Base-by-base conservation (phyloP, 2,888 invertebrate genomes). In the Idaea dimidiata region DNA sequence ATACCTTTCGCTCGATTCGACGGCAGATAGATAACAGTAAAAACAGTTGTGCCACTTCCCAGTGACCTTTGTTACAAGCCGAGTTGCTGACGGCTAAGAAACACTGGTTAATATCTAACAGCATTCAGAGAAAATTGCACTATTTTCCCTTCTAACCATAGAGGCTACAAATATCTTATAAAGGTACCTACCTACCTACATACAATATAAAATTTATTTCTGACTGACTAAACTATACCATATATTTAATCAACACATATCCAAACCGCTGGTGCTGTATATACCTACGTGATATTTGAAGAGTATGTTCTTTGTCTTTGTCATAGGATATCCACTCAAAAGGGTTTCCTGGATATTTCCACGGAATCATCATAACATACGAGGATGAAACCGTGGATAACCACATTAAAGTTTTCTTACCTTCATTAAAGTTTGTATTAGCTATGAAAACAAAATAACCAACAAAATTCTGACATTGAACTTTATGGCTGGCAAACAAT, bases 1-100 rank as follows among this genome's bases (percentile, higher is more conserved):
- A 86, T 88, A 87, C 91, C 88, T 91, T 91, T 89, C 89, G 89
- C 89, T 91, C 84, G 84, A 86, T 87, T 83, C 84, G 80, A 83
- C 82, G 83, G 78, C 76, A 82, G 85, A 87, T 87, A 85, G 81
- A 82, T 82, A 86, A 81, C 82, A 83, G 83, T 82, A 86, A 87
- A 86, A 88, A 88, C 85, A 74, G 73, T 77, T 85, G 90, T 83
- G 80, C 89, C 74, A 89, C 86, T 89, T 91, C 86, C 83, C 88
- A 88, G 84, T 90, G 88, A 89, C 87, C 88, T 89, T 89, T 88
- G 87, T 88, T 87, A 82, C 78, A 78, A 78, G 43, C 72, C 75
- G 72, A 24, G 24, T 10, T 10, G 72, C 76, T 69, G 76, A 66
- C 78, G 78, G 76, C 77, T 81, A 80, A 82, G 70, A 72, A 70